Evolutionary conservation across 64 coral and sea anemone species (phyloP).

Genomic region (Trachythela sp.): DNA sequence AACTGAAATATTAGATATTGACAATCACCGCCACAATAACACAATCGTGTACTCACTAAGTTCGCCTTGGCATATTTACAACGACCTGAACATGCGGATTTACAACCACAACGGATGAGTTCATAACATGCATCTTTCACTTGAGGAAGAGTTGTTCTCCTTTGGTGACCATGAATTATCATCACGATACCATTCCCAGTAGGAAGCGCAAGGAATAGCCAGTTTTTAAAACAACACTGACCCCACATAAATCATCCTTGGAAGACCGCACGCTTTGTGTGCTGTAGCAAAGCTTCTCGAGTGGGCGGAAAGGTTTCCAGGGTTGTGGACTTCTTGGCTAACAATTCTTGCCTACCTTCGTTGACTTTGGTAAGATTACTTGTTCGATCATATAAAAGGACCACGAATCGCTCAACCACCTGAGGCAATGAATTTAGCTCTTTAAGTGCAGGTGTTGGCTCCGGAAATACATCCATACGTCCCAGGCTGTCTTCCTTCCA

Average conservation of each 20-base stretch:
- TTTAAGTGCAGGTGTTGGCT: constrained; percentile 2
- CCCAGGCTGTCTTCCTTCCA: constrained; percentile 28
- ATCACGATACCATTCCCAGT: constrained; percentile 45
- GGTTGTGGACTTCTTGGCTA: background rate
- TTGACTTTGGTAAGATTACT: constrained; percentile 20
- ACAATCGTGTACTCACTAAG: background rate
- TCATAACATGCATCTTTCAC: too few relatives aligned
- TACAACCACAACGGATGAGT: constrained; percentile 36
- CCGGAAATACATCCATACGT: constrained; percentile 32
- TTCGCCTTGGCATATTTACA: constrained; percentile 28
- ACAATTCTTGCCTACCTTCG: background rate
- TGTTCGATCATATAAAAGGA: constrained; percentile 26
- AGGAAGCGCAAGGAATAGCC: constrained; percentile 9
- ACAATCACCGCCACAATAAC: background rate
- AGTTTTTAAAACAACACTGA: background rate
- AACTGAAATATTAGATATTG: too few relatives aligned
- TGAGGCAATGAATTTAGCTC: background rate
- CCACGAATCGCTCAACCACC: constrained; percentile 29
- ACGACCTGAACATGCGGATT: constrained; percentile 21
- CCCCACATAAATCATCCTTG: background rate
- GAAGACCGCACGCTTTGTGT: constrained; percentile 19
- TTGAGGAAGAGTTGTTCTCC: constrained; percentile 20
- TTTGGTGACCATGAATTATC: background rate
- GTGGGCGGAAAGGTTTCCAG: constrained; percentile 35
- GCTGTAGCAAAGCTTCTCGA: constrained; percentile 30